Evolutionary conservation across 2,113 vertebrate genomes (phyloP).

Genomic region (Strigops habroptila): DNA sequence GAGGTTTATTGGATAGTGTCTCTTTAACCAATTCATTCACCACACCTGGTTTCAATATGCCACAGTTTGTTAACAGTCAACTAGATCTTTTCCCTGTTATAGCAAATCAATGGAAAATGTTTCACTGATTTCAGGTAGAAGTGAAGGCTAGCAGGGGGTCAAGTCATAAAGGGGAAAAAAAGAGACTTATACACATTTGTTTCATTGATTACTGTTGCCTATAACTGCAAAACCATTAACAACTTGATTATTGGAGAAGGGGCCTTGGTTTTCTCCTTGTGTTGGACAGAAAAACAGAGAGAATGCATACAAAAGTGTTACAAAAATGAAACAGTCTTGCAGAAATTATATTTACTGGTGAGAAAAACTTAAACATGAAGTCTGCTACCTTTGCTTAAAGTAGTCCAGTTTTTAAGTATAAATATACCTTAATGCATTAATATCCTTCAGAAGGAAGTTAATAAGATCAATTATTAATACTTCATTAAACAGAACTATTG

Average conservation of each 20-base stretch:
- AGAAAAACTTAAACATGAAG: neutral
- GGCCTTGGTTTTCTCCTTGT: neutral
- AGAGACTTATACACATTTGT: neutral
- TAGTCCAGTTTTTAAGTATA: neutral
- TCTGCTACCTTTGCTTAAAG: neutral
- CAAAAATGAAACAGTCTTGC: neutral
- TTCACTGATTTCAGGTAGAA: neutral
- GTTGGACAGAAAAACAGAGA: neutral
- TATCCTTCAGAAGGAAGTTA: neutral
- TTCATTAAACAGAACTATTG: neutral
- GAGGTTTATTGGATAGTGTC: rapidly evolving
- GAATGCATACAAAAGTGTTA: neutral
- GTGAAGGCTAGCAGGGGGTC: neutral
- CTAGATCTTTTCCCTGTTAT: neutral
- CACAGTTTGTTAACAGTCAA: neutral
- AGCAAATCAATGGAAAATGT: slow-evolving; percentile 18
- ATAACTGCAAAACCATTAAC: neutral
- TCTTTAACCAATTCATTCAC: neutral
- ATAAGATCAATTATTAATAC: neutral
- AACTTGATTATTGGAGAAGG: neutral
- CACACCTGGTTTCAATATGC: neutral
- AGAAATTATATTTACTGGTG: neutral
- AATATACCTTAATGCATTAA: neutral
- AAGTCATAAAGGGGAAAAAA: neutral
- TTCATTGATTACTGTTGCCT: slow-evolving; percentile 1